Evolutionary conservation across 2,888 invertebrate species (phyloP), one percentile per base, ranked within the genome.

Genomic region (Oscheius myriophilus): DNA sequence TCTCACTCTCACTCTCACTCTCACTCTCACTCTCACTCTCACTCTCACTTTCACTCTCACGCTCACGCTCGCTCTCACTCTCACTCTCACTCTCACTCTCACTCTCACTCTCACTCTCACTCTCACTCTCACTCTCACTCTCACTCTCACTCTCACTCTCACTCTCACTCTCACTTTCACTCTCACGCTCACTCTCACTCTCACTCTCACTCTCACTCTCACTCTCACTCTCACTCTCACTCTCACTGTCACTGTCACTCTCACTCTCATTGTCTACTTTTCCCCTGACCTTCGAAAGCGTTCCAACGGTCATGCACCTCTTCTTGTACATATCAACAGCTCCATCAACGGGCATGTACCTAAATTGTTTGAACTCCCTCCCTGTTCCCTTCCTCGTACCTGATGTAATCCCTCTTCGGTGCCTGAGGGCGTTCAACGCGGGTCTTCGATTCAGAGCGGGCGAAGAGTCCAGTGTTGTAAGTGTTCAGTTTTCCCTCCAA

Each of bases 311-410:
- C 86, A 86, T 84, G 70, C 80, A 85, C 61, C 81, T 68, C 69
- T 86, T 86, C 70, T 84, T 86, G 78, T 82, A 86, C 83, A 86
- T 79, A 64, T 83, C 82, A 43, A 86, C 76, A 14, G 86, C 86
- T 63, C 86, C 86, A 49, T 86, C 85, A 39, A 82, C 78, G 23
- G 82, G 82, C 85, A 86, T 86, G 71, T 84, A 85, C 69, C 82
- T 80, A 39, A 41, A 57, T 55, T 43, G 42, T 46, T 11, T 14
- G 39, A 25, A 14, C 33, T 39, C 16, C n/a, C 4, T 9, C 26
- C 33, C 42, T 18, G 11, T 46, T 11, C 11, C 4, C 46, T 7
- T 18, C n/a, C 9, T 16, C 55, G 11, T 57, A 79, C 75, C 82
- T 75, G 23, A 85, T 81, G 57, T 85, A 85, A 66, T 72, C 83